Base-by-base conservation (phyloP, 2,113 vertebrate genomes). In the Mellivora capensis region DNA sequence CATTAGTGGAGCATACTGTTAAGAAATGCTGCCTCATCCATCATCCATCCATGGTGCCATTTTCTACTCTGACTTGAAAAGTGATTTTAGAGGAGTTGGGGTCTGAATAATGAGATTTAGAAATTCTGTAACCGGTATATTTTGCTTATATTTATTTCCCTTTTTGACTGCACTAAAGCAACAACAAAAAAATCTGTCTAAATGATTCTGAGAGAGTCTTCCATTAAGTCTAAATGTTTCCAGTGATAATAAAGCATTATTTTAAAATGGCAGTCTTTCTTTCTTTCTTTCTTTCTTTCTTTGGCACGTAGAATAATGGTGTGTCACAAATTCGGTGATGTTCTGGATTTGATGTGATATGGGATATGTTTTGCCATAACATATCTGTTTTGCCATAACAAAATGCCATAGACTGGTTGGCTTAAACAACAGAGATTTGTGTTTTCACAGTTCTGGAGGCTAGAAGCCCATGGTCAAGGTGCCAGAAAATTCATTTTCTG, bases 31-130 rank as follows among this genome's bases (percentile, higher is more conserved):
- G 10, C 34, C 29, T 80, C 64, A 31, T 80, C 42, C n/a, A 20
- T 59, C 88, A 67, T 72, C 52, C 6, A 3, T 77, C 27, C 44
- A 21, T 3, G 69, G 54, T 4, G 29, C 64, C 42, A 11, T 93
- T 72, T 94, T 93, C 71, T 85, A 71, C 71, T 69, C 62, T n/a
- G 37, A 87, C 69, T 10, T 91, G 86, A 86, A 93, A 93, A 96
- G 59, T 47, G 39, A 87, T 59, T 67, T 74, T 25, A 76, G 91
- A 83, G 62, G 69, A 76, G 31, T 82, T 69, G 6, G 8, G 61
- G 57, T 94, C 72, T n/a, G 74, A 72, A 82, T 57, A 62, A 87
- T 37, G 77, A 72, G 83, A 91, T 85, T 85, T 72, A 88, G 71
- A 57, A 61, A 77, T 90, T 31, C 6, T 31, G 6, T 31, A 31